Percentiles rank a stretch among this genome's conserved stretches.
phyloP scores from a whole-genome alignment of 2,113 vertebrate genomes.

The Campylomormyrus tamandua region DNA sequence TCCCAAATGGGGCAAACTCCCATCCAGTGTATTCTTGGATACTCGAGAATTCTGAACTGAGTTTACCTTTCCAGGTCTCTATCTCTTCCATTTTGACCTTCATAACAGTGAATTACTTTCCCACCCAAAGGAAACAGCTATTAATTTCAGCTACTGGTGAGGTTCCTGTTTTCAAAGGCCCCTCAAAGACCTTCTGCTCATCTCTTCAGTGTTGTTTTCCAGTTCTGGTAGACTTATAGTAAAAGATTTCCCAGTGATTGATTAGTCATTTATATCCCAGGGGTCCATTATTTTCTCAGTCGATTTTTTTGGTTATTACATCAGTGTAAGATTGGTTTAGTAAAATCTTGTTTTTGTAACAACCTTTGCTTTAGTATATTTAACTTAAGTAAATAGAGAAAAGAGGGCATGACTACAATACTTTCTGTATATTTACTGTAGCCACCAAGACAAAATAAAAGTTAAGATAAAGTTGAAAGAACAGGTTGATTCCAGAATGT shows the following conservation, averaged over 20 bases:
- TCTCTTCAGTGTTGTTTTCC: neutral
- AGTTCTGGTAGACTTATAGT: neutral
- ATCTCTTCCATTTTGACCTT: neutral
- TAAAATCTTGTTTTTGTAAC: neutral
- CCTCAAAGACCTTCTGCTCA: neutral
- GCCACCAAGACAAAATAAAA: neutral
- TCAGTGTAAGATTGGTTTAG: neutral
- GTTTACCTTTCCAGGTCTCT: neutral
- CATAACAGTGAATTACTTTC: neutral
- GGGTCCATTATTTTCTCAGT: neutral
- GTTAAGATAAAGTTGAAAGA: neutral
- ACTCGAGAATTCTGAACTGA: neutral
- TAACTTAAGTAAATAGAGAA: neutral
- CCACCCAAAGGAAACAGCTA: neutral
- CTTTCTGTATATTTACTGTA: neutral
- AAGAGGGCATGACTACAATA: neutral
- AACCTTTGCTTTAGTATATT: neutral
- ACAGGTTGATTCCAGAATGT: neutral
- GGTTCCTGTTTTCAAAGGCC: neutral
- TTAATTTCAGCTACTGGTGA: neutral
- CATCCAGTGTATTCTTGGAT: no score
- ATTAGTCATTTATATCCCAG: neutral
- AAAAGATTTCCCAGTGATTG: neutral
- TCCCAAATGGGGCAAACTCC: neutral
- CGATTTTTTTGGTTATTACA: neutral